These are phyloP conservation scores for Pomacea canaliculata DNA, from an alignment of 2,888 invertebrate genomes.

Conservation along the genomic window DNA sequence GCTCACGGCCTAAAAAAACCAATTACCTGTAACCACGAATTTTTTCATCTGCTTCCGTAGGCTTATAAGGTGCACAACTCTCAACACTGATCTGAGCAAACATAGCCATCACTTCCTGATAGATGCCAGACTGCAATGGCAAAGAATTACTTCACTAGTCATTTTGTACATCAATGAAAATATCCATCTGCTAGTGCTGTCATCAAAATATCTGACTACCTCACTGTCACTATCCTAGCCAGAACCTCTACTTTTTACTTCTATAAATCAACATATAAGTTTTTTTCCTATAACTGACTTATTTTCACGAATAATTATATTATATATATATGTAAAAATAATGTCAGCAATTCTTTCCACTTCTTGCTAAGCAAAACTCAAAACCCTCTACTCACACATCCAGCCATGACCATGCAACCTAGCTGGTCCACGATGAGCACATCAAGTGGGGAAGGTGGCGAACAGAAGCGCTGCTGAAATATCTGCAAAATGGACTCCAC, in stretches of 20 bases:
- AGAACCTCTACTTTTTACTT: too few species aligned
- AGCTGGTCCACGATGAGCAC: conserved; percentile 96
- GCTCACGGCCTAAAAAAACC: too few species aligned
- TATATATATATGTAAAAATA: too few species aligned
- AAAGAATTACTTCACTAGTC: background rate
- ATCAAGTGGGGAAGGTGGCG: conserved; percentile 92
- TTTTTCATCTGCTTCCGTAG: conserved; percentile 56
- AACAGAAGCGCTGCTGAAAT: conserved; percentile 93
- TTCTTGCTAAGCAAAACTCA: too few species aligned
- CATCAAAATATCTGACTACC: too few species aligned
- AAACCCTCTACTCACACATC: conserved; percentile 64
- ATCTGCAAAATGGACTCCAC: conserved; percentile 96
- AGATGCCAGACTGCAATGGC: conserved; percentile 74
- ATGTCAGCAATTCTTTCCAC: too few species aligned
- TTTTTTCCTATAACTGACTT: too few species aligned
- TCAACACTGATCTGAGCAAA: conserved; percentile 96
- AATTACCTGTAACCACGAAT: conserved; percentile 68
- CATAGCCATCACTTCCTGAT: conserved; percentile 98
- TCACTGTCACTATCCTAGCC: too few species aligned
- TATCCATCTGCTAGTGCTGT: too few species aligned
- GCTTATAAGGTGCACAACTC: conserved; percentile 75
- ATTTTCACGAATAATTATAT: too few species aligned
- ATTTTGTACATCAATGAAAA: too few species aligned
- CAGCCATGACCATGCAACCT: conserved; percentile 96
- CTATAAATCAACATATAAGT: too few species aligned